phyloP scores from a whole-genome alignment of 2,888 invertebrate genomes.

The Ectemnius lituratus region DNA sequence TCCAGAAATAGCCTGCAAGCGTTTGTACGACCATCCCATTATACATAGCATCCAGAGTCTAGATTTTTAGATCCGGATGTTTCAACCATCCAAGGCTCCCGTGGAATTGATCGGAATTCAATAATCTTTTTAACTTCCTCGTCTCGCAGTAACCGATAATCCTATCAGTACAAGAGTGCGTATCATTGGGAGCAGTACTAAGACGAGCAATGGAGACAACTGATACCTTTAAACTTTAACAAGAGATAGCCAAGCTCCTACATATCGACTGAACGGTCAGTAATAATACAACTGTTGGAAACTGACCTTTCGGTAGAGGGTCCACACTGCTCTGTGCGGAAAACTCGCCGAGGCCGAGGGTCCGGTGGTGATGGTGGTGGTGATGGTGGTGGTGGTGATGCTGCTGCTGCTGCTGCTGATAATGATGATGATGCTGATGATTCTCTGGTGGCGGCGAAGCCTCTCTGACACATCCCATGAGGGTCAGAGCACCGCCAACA shows the following conservation, averaged over 20 bases:
- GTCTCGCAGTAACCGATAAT: too few species aligned
- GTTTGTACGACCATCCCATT: too few species aligned
- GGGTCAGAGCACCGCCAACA: constrained; percentile 81
- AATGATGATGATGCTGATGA: constrained; percentile 78
- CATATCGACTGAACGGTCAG: too few species aligned
- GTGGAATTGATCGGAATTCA: too few species aligned
- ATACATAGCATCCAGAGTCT: too few species aligned
- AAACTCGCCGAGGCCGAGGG: constrained; percentile 65
- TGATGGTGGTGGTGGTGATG: constrained; percentile 76
- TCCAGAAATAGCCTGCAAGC: too few species aligned
- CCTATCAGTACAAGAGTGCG: too few species aligned
- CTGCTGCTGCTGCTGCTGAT: constrained; percentile 79
- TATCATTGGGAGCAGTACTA: too few species aligned
- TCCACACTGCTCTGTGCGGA: constrained; percentile 67
- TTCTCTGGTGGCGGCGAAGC: constrained; percentile 81
- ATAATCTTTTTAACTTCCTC: too few species aligned
- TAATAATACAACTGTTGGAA: neutral
- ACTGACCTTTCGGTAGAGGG: constrained; percentile 72
- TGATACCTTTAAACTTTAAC: neutral
- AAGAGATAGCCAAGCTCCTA: neutral
- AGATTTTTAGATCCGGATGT: too few species aligned
- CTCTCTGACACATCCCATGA: constrained; percentile 84
- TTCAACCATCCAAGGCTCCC: too few species aligned
- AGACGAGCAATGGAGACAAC: too few species aligned
- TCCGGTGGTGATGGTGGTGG: constrained; percentile 80